A percentile compares a stretch with the other conserved stretches of the same genome.
phyloP scores from a whole-genome alignment of 2,797 vertebrate genomes.

The Melanotaenia boesemani region DNA sequence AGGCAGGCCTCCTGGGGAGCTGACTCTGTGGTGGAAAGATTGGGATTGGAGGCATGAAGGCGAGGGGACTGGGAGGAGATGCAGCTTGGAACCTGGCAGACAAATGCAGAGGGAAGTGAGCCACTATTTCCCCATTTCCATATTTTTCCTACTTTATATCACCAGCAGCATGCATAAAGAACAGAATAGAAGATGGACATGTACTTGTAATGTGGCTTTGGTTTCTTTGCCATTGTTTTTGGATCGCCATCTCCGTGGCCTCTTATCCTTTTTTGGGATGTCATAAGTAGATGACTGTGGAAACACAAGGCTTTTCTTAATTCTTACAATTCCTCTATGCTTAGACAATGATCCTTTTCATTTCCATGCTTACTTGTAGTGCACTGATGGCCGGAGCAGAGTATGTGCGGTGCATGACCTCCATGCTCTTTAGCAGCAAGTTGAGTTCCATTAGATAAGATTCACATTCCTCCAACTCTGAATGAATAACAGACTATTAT shows the following conservation, averaged over 20 bases:
- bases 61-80: constrained; percentile 85
- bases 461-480: constrained; percentile 93
- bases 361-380: constrained; percentile 85
- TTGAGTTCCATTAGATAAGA: constrained; percentile 92
- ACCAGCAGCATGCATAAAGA: background rate
- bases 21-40: constrained; percentile 89
- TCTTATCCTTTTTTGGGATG: constrained; percentile 95
- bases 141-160: background rate
- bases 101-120: background rate
- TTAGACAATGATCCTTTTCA: background rate
- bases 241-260: constrained; percentile 90
- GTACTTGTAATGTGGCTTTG: constrained; percentile 89
- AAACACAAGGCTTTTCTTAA: constrained; percentile 9
- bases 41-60: constrained; percentile 94
- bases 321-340: background rate
- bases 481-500: constrained; percentile 28
- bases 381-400: constrained; percentile 93
- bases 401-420: constrained; percentile 92
- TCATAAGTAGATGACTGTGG: constrained; percentile 87
- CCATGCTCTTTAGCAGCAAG: constrained; percentile 95
- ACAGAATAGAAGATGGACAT: background rate
- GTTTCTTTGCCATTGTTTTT: constrained; percentile 91
- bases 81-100: constrained; percentile 76
- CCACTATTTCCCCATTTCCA: background rate
- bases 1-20: constrained; percentile 87